Evolutionary conservation across 2,888 invertebrate genomes (phyloP), one percentile per base, ranked within the genome.

Genomic region (Diploptera punctata): DNA sequence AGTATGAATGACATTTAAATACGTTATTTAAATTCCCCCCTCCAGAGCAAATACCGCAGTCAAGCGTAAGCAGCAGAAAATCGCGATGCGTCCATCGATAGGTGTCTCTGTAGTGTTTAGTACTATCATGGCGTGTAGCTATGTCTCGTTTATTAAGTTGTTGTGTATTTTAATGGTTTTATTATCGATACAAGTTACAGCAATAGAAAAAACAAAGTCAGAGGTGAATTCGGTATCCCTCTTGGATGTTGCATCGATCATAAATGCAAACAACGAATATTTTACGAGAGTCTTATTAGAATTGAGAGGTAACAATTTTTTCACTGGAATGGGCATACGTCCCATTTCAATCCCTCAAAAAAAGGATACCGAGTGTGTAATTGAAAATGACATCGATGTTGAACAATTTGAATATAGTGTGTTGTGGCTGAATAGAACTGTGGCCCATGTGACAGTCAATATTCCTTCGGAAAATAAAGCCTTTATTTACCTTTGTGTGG

Each of bases 291-390:
- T 76, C 29, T 75, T 75, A 4, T 70, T 78, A 47, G 72, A 71
- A 43, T 44, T 78, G 33, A 49, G 47, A 31, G 78, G 78, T 19
- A 67, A 65, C 19, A 73, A 76, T 71, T 76, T 78, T 61, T 44
- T 67, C 21, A 61, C 67, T 44, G 73, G 73, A 21, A 76, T 76
- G 73, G 68, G 70, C 54, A 71, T 78, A 65, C 73, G 74, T 71
- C 74, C 74, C 24, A 76, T 75, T 1, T 71, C 75, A 10, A 44
- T 57, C 65, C 18, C 69, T 10, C 67, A 73, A 3, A 52, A 71
- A 60, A 75, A 67, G 62, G 76, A 74, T n/a, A 68, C 69, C 5
- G 72, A 75, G 21, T 73, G 73, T 67, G 47, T 68, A 26, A 73
- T 44, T 54, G 65, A 47, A 60, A 60, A 71, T 72, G 68, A 71